phyloP scores from a whole-genome alignment of 2,797 vertebrate species.

The Mastacembelus armatus region DNA sequence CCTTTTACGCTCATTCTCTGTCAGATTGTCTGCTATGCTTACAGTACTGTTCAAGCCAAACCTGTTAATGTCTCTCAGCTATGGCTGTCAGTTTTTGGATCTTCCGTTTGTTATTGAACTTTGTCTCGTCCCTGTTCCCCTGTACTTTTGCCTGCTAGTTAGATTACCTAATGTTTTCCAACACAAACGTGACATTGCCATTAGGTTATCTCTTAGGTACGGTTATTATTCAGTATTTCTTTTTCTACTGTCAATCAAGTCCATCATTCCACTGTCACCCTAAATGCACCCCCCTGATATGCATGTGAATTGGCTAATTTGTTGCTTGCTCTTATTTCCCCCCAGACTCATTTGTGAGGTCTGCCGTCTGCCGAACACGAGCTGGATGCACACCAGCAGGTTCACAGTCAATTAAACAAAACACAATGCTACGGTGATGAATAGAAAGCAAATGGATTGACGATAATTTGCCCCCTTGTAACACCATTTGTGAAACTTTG shows the following conservation, averaged over 20 bases:
- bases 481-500: slow-evolving; percentile 67
- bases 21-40: no score
- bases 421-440: slow-evolving; percentile 74
- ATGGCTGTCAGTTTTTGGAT: no score
- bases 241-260: slow-evolving; percentile 58
- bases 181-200: slow-evolving; percentile 8
- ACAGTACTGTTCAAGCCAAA: no score
- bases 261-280: slow-evolving; percentile 64
- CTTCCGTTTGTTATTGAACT: no score
- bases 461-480: slow-evolving; percentile 77
- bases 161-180: no score
- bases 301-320: slow-evolving; percentile 76
- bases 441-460: slow-evolving; percentile 75
- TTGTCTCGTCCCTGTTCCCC: no score
- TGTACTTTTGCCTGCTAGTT: no score
- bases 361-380: slow-evolving; percentile 70
- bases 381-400: slow-evolving; percentile 76
- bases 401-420: slow-evolving; percentile 83
- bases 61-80: no score
- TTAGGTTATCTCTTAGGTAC: slow-evolving; percentile 38
- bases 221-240: slow-evolving; percentile 45
- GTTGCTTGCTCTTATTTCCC: slow-evolving; percentile 72
- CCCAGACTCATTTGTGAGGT: slow-evolving; percentile 74
- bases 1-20: no score
- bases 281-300: slow-evolving; percentile 58